Base-by-base conservation (phyloP, 2,888 invertebrate species). In the Caenorhabditis doughertyi region DNA sequence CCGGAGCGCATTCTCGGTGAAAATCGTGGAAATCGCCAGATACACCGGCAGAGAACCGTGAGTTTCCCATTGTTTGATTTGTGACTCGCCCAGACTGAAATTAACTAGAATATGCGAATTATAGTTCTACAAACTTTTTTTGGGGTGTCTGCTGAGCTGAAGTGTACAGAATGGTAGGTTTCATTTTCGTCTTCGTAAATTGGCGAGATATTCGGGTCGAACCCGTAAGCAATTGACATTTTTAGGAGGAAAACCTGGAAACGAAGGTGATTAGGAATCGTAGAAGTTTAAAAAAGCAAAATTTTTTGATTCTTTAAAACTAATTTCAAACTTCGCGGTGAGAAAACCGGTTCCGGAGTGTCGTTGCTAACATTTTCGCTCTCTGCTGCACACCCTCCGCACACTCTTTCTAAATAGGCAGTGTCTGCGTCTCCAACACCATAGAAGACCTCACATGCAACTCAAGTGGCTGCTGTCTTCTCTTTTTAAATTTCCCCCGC, bases 211-310 rank as follows among this genome's bases (percentile, higher is more conserved):
- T 82, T 49, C n/a, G 77, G 82, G 9, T 82, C 77, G 42, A 82
- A 82, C 51, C 70, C 76, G 35, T 77, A 71, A 0, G 82, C 82
- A n/a, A 82, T 82, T 13, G 82, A 82, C 82, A 82, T 82, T 21
- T 16, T 64, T 32, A 11, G 3, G 23, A n/a, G n/a, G n/a, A n/a
- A n/a, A n/a, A n/a, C n/a, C n/a, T n/a, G n/a, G n/a, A n/a, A n/a
- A n/a, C n/a, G n/a, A n/a, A n/a, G n/a, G n/a, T n/a, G n/a, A n/a
- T n/a, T n/a, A n/a, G n/a, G n/a, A n/a, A n/a, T n/a, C n/a, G 21
- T 3, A 44, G 11, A 27, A 44, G n/a, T 44, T 3, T 44, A 44
- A 62, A 58, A 58, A 32, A 58, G n/a, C n/a, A n/a, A n/a, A n/a
- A n/a, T n/a, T n/a, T n/a, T n/a, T n/a, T n/a, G n/a, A n/a, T n/a